phyloP scores from a whole-genome alignment of 2,113 vertebrate species.

The Sminthopsis crassicaudata region DNA sequence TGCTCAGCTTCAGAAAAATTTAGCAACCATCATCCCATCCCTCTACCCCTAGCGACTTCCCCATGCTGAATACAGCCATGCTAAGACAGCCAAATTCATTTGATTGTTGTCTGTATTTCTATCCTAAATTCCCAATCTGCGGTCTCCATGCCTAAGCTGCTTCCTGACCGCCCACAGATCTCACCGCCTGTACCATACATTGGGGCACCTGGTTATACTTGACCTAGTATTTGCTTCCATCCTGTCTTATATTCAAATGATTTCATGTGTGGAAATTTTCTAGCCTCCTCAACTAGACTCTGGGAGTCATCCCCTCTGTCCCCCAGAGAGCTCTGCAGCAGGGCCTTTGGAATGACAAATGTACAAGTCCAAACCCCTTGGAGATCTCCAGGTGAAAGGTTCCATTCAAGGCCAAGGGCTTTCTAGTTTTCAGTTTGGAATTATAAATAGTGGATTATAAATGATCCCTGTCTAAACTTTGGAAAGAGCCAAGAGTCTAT shows the following conservation, averaged over 20 bases:
- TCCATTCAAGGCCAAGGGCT: background rate
- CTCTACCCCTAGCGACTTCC: background rate
- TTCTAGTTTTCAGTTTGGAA: background rate
- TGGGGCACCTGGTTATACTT: background rate
- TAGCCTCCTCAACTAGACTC: background rate
- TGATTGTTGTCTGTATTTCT: background rate
- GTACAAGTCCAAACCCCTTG: background rate
- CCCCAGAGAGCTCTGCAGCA: background rate
- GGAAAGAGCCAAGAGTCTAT: conserved; percentile 30
- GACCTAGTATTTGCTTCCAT: background rate
- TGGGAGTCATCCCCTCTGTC: background rate
- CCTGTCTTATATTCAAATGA: background rate
- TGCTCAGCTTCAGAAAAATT: background rate
- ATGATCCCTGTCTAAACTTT: conserved; percentile 43
- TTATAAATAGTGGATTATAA: conserved; percentile 70
- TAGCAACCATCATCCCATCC: background rate
- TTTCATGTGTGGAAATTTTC: background rate
- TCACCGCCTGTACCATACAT: background rate
- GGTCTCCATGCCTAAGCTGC: background rate
- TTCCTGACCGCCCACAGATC: background rate
- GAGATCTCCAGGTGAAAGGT: background rate
- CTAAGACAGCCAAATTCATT: background rate
- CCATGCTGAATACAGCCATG: background rate
- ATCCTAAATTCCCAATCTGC: background rate
- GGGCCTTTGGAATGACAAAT: background rate